These are phyloP conservation scores for Capreolus pygargus DNA, from an alignment of 2,113 vertebrate genomes.

Conservation along the genomic window DNA sequence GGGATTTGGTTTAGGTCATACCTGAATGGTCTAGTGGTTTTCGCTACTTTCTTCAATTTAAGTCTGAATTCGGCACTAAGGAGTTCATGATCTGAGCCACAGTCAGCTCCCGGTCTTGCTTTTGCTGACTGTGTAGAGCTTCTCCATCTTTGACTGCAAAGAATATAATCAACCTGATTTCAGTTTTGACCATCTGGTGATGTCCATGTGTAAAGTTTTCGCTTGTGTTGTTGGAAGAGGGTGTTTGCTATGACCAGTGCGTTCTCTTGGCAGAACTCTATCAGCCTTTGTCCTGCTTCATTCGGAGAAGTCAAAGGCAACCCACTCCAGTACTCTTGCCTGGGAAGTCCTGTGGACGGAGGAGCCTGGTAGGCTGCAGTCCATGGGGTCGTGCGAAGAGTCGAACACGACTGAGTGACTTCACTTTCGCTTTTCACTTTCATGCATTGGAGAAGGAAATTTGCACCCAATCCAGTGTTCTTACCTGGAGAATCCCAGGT, in stretches of 20 bases:
- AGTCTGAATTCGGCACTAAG: not conserved
- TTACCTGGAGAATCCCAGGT: not conserved
- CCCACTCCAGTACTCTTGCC: not conserved
- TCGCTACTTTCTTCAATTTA: not conserved
- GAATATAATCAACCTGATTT: not conserved
- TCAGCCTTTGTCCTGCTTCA: not conserved
- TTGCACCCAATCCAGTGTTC: not conserved
- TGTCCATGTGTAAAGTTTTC: not conserved
- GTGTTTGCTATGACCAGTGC: not conserved
- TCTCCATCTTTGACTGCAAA: not conserved
- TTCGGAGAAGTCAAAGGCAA: not conserved
- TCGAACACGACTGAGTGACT: accelerated
- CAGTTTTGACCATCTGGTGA: not conserved
- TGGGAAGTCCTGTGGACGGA: not conserved
- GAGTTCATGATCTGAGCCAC: not conserved
- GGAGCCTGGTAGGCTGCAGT: not conserved
- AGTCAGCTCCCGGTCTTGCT: not conserved
- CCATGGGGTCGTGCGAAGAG: not conserved
- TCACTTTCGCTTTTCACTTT: not conserved
- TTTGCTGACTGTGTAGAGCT: not conserved
- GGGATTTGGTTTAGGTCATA: not conserved
- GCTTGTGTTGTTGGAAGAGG: not conserved
- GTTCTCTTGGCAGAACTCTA: not conserved
- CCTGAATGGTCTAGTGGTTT: not conserved
- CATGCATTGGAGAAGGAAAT: not conserved